phyloP scores from a whole-genome alignment of 2,797 vertebrate species.

The Mormyrops boulengeri region DNA sequence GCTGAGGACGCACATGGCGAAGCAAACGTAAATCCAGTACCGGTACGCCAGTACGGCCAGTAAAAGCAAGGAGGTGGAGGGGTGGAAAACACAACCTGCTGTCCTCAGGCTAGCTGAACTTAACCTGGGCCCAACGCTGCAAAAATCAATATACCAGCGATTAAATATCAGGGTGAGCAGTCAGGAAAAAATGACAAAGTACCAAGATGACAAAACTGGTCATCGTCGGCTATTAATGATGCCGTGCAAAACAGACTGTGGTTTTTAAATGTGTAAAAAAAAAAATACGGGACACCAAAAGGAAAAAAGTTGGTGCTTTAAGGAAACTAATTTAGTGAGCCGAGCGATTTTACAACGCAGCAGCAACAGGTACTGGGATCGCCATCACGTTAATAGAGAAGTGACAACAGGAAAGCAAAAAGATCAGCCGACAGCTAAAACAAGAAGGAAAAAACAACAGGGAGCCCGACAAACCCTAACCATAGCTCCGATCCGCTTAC shows the following conservation, averaged over 20 bases:
- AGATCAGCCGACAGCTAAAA: background rate
- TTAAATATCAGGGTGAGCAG: background rate
- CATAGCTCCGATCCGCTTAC: slow-evolving; percentile 46
- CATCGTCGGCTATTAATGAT: background rate
- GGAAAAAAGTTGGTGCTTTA: background rate
- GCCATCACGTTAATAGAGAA: background rate
- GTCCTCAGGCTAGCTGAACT: background rate
- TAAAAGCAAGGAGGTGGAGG: background rate
- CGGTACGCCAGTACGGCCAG: background rate
- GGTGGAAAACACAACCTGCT: background rate
- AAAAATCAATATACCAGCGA: background rate
- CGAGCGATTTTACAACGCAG: background rate
- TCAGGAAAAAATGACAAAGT: background rate
- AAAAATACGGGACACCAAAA: background rate
- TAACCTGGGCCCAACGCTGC: background rate
- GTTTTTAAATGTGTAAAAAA: background rate
- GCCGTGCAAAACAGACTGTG: background rate
- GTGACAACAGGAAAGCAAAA: background rate
- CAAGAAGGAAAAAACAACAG: background rate
- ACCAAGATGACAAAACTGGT: background rate
- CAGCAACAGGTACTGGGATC: background rate
- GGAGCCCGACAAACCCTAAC: background rate
- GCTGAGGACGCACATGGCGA: background rate
- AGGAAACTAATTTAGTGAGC: background rate
- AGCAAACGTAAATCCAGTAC: background rate